Conservation (phyloP, 2,113 vertebrate species). For the Paralichthys olivaceus region DNA sequence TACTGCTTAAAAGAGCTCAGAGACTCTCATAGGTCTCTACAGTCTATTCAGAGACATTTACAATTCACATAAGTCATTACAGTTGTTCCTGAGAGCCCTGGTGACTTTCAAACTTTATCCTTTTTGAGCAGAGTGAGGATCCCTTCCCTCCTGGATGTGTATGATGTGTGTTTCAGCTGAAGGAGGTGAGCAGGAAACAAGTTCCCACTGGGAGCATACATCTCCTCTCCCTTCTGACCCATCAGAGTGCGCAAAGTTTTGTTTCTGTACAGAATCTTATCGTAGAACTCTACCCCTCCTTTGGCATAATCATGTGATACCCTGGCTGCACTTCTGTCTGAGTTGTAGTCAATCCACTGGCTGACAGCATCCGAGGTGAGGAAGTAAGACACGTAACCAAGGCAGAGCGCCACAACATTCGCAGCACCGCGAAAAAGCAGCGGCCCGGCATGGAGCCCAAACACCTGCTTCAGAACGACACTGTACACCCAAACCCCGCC, state of each 20-base stretch:
- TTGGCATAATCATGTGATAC: conserved; percentile 86
- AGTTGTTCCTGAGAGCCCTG: not conserved
- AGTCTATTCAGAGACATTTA: not conserved
- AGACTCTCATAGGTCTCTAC: too few species aligned
- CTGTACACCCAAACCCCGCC: conserved; percentile 85
- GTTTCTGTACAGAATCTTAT: conserved; percentile 90
- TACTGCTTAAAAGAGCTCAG: not conserved
- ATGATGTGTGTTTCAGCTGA: conserved; percentile 88
- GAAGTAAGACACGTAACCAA: conserved; percentile 83
- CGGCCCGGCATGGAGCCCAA: conserved; percentile 83
- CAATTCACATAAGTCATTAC: not conserved
- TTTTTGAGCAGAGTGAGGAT: conserved; percentile 83
- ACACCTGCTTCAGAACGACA: conserved; percentile 84
- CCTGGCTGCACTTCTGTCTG: conserved; percentile 84
- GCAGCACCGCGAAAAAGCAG: conserved; percentile 76
- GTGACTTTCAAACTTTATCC: conserved; percentile 56
- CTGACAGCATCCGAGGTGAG: conserved; percentile 83
- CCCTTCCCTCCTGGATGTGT: conserved; percentile 88
- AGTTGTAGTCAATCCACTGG: conserved; percentile 85
- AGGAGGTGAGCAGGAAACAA: conserved; percentile 87
- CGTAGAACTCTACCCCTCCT: conserved; percentile 94
- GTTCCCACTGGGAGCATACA: conserved; percentile 90
- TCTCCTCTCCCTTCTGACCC: conserved; percentile 85
- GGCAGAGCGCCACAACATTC: conserved; percentile 78
- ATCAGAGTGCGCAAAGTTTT: conserved; percentile 86